Percentiles rank a stretch among this genome's conserved stretches.
Conservation (phyloP, 2,888 invertebrate genomes). For the Hybos culiciformis region DNA sequence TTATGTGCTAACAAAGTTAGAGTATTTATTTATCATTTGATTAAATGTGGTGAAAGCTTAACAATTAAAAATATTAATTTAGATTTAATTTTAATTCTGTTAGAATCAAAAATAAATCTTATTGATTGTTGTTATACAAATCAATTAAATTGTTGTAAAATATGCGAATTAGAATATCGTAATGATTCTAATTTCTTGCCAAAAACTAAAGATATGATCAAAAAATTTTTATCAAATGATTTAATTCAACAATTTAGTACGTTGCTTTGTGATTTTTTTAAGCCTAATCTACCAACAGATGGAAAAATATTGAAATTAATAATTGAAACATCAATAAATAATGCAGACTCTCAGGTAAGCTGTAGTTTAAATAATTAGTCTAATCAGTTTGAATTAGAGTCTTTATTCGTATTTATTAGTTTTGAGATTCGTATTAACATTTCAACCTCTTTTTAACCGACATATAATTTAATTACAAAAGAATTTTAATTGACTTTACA, state of each 20-base stretch:
- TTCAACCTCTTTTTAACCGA: background rate
- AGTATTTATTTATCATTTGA: slow-evolving; percentile 56
- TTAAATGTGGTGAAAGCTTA: slow-evolving; percentile 50
- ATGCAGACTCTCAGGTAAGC: slow-evolving; percentile 29
- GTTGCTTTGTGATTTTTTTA: slow-evolving; percentile 39
- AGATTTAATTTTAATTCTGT: slow-evolving; percentile 32
- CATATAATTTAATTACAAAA: background rate
- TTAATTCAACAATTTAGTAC: slow-evolving; percentile 31
- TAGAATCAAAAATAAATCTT: slow-evolving; percentile 33
- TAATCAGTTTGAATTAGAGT: no score
- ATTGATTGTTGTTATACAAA: slow-evolving; percentile 36
- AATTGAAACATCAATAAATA: slow-evolving; percentile 58
- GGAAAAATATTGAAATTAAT: slow-evolving; percentile 55
- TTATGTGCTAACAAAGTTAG: slow-evolving; percentile 61
- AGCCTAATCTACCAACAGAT: slow-evolving; percentile 51
- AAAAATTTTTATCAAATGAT: slow-evolving; percentile 34
- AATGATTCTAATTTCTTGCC: slow-evolving; percentile 31
- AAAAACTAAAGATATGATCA: slow-evolving; percentile 32
- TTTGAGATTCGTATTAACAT: background rate
- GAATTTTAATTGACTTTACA: background rate
- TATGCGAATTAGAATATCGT: slow-evolving; percentile 34
- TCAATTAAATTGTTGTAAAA: slow-evolving; percentile 38
- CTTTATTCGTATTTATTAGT: no score
- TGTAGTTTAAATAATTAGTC: no score
- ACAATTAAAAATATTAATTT: slow-evolving; percentile 29